phyloP scores from a whole-genome alignment of 1,140 invertebrate genomes.

The Protaetia brevitarsis region DNA sequence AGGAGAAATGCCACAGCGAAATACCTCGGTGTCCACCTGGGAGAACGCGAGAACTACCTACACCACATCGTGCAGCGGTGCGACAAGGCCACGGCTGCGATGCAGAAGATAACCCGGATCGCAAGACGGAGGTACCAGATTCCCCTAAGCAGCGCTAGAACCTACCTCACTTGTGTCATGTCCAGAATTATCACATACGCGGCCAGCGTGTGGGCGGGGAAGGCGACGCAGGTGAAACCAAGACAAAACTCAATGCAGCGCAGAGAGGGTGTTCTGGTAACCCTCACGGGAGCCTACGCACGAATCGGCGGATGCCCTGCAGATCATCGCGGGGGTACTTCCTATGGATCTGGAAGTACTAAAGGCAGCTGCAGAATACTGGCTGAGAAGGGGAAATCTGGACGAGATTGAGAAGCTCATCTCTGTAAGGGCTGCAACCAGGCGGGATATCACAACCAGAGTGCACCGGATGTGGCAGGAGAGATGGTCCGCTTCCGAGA shows the following conservation, averaged over 20 bases:
- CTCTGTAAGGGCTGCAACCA: neutral
- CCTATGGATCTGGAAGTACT: conserved; percentile 12
- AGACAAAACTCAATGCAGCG: neutral
- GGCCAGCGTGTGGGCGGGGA: conserved; percentile 9
- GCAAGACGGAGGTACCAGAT: neutral
- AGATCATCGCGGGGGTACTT: neutral
- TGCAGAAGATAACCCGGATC: conserved; percentile 6
- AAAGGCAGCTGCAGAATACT: conserved; percentile 12
- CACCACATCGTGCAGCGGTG: neutral
- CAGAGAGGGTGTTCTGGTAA: conserved; percentile 3
- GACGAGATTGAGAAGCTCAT: neutral
- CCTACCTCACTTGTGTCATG: neutral
- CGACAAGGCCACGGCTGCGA: neutral
- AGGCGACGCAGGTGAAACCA: neutral
- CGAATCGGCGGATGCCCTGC: conserved; percentile 7
- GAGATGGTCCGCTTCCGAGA: neutral
- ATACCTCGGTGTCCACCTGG: conserved; percentile 5
- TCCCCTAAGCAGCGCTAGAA: neutral
- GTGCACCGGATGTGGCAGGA: neutral
- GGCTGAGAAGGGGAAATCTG: neutral
- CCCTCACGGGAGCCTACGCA: conserved; percentile 13
- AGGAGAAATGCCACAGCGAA: neutral
- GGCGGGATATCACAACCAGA: neutral
- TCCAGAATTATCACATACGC: neutral
- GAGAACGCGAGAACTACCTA: neutral